Evolutionary conservation across 2,888 invertebrate species (phyloP).

Genomic region (Acanthosepion pharaonis): DNA sequence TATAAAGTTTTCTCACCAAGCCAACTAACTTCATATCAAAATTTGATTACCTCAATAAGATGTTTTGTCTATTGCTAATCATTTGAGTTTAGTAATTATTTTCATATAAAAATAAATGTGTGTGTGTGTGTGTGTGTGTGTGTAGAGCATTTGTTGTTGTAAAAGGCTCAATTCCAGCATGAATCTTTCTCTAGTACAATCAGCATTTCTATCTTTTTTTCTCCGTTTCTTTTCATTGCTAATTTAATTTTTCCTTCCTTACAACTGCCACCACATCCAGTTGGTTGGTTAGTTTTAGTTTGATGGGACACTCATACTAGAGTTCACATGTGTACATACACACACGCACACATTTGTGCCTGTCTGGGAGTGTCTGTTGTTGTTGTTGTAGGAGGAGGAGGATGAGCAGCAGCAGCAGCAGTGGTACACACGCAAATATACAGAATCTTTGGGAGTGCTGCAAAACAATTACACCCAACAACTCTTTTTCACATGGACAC

Average conservation of each 20-base stretch:
- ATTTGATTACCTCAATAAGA: not conserved
- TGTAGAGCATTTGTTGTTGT: not conserved
- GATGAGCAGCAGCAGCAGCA: not conserved
- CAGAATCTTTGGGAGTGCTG: constrained; percentile 11
- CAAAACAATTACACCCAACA: constrained; percentile 33
- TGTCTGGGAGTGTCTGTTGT: not conserved
- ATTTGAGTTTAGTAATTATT: not conserved
- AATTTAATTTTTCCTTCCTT: not conserved
- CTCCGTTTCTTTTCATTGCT: not conserved
- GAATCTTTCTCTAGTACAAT: no score
- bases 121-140: not conserved
- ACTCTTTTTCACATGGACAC: not conserved
- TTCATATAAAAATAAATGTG: not conserved
- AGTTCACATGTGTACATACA: not conserved
- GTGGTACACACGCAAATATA: no score
- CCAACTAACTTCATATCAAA: not conserved
- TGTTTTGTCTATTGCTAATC: not conserved
- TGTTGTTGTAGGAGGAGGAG: not conserved
- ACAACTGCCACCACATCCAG: not conserved
- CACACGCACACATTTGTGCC: not conserved
- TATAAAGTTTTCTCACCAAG: not conserved
- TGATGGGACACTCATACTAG: not conserved
- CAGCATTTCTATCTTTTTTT: not conserved
- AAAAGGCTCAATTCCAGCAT: not conserved
- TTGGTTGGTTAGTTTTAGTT: constrained; percentile 4